Conservation (phyloP, 2,888 invertebrate genomes). For the Nephrotoma guestfalica region DNA sequence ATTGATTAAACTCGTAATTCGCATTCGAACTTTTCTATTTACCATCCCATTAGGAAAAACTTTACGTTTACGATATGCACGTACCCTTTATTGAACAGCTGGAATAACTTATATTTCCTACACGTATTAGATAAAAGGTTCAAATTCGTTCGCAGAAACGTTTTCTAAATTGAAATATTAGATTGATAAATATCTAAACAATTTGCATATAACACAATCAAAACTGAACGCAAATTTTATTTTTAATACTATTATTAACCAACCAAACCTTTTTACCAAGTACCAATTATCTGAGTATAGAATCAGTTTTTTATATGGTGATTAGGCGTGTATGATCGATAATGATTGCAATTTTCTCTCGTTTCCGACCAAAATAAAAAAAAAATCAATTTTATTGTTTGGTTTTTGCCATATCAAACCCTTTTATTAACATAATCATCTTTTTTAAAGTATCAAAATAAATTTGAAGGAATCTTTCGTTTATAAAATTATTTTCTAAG, state of each 20-base stretch:
- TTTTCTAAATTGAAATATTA: neutral
- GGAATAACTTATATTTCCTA: no score
- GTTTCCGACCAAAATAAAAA: neutral
- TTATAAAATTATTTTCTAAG: neutral
- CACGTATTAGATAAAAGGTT: no score
- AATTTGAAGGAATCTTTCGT: neutral
- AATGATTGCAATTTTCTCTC: neutral
- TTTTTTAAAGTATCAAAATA: neutral
- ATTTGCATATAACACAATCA: neutral
- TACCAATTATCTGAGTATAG: neutral
- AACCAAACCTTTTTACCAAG: neutral
- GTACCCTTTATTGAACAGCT: no score
- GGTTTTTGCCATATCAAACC: neutral
- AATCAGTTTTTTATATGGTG: neutral
- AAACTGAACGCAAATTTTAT: neutral
- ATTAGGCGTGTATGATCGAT: neutral
- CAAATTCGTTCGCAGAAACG: no score
- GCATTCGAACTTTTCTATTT: no score
- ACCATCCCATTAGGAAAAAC: no score
- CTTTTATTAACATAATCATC: neutral
- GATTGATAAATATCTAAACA: neutral
- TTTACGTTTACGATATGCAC: no score
- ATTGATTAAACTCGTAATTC: no score
- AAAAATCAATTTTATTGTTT: neutral
- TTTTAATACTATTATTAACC: neutral